Evolutionary conservation across 2,797 vertebrate species (phyloP), one percentile per base, ranked within the genome.

Genomic region (Bradypus variegatus): DNA sequence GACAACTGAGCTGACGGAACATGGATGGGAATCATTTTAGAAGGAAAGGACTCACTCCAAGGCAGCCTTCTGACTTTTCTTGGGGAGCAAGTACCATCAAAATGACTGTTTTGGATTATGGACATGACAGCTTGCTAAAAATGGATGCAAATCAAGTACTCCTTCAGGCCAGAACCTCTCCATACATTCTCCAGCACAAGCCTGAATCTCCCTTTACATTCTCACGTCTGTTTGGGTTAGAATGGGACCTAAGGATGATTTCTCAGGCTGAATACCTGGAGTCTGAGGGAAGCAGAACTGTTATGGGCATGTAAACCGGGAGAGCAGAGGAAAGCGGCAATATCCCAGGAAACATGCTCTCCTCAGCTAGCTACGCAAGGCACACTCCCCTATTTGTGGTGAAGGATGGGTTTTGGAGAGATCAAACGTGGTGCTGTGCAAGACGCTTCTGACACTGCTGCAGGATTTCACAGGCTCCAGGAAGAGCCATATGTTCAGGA

Each of bases 71-170:
- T 73, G 41, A 72, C 15, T 86, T 50, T 86, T 55, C 50, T 33
- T 3, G 80, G 55, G n/a, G 86, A 78, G 77, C 50, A 93, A 78
- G 27, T 12, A 19, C 53, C 55, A 53, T 70, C 79, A 70, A 27
- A 95, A 94, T 84, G 91, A 91, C 95, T 96, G 92, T 93, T 95
- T 95, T 70, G 80, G 27, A 94, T 95, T 94, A 91, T 60, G 84
- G 41, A 89, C 78, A 15, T 94, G 89, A 79, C 91, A 84, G 88
- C 70, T 95, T 58, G 65, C 60, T 50, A 84, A 93, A 95, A 50
- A 23, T 33, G 16, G 18, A 75, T 53, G 88, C 93, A 94, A 94
- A 94, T 93, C 93, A 96, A 94, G 33, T 53, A 65, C 84, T 88
- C 48, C 93, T 95, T 90, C 79, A 94, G 94, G 77, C 48, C 78